Evolutionary conservation across 2,797 vertebrate genomes (phyloP), one percentile per base, ranked within the genome.

Genomic region (Schizothorax lantsangensis): DNA sequence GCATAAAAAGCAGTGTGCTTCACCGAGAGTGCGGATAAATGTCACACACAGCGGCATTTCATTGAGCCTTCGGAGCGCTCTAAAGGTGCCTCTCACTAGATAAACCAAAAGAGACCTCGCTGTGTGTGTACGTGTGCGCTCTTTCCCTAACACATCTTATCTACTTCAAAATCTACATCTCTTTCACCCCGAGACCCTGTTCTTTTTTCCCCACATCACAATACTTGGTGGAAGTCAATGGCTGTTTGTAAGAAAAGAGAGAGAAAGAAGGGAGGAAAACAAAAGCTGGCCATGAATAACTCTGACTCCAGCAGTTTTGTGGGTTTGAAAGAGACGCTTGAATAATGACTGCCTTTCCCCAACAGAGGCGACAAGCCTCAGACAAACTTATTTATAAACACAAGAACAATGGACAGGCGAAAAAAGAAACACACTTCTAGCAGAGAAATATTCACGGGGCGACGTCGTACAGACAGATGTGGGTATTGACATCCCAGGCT

Each of bases 111-210:
- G 73, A 81, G 75, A 81, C 77, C 83, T 84, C 15, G 21, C 15
- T 84, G 81, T 71, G 85, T 78, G 86, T 79, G 47, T 59, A 26
- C 23, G 10, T 83, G 64, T 26, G 52, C 17, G 0, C 68, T 33
- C n/a, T 54, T 72, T 74, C 77, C 81, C 21, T 38, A 81, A 74
- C 69, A 64, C 59, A 54, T 36, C 79, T 74, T 54, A 81, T 81
- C 85, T 74, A 30, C 68, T 80, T 86, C 78, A 86, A 81, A 86
- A 86, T 86, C 79, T 82, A 86, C 85, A 86, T 86, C 71, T 86
- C 79, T 86, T 75, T 86, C 79, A 68, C 85, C 69, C 69, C 30
- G 2, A 86, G 79, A 81, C 69, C 78, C 69, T 64, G 57, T n/a
- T 15, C 52, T 80, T 72, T 40, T 85, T 66, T 57, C 68, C 85